Conservation (phyloP, 2,888 invertebrate genomes). For the Agelastica alni region DNA sequence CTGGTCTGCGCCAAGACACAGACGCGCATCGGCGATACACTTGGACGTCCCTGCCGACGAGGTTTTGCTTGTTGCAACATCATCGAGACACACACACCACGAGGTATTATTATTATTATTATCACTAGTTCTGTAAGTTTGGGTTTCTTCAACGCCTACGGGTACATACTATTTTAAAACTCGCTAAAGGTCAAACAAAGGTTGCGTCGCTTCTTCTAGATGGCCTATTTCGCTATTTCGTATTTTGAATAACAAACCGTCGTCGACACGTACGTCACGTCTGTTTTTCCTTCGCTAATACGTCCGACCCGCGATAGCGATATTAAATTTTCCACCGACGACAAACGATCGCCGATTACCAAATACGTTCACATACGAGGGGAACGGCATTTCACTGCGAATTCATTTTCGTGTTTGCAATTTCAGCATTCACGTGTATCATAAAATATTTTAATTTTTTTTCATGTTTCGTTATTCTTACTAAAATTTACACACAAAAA, state of each 20-base stretch:
- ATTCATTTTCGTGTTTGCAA: too few species aligned
- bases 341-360: background rate
- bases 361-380: background rate
- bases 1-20: constrained; percentile 34
- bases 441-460: too few species aligned
- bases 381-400: too few species aligned
- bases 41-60: constrained; percentile 34
- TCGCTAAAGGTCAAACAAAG: constrained; percentile 41
- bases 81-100: constrained; percentile 26
- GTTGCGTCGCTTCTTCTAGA: constrained; percentile 29
- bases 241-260: constrained; percentile 8
- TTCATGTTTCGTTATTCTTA: too few species aligned
- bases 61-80: constrained; percentile 22
- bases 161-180: constrained; percentile 39
- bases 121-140: constrained; percentile 17
- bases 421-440: too few species aligned
- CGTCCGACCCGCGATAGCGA: background rate
- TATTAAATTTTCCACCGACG: background rate
- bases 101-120: constrained; percentile 30
- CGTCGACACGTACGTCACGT: constrained; percentile 19
- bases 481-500: too few species aligned
- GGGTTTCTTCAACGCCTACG: constrained; percentile 42
- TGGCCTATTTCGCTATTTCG: constrained; percentile 1
- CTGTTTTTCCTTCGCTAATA: background rate
- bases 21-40: constrained; percentile 37